Conservation (phyloP, 2,797 vertebrate genomes). For the Chaetodon trifasciatus region DNA sequence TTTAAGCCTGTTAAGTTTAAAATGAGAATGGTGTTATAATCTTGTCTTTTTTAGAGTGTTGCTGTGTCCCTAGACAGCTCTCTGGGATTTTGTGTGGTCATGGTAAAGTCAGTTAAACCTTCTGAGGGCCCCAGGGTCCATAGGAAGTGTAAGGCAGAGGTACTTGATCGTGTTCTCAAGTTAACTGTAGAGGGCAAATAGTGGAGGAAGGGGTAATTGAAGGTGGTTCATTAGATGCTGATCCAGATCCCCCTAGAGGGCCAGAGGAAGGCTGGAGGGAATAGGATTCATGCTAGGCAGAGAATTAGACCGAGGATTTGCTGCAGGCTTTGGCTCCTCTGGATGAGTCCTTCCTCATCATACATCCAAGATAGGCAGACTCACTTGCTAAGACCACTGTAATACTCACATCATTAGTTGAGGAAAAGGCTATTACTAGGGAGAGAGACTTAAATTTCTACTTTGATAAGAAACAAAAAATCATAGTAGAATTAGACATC, state of each 20-base stretch:
- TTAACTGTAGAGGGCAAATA: conserved; percentile 70
- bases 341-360: conserved; percentile 62
- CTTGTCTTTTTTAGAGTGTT: conserved; percentile 6
- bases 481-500: background rate
- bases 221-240: conserved; percentile 78
- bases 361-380: conserved; percentile 59
- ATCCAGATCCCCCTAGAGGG: conserved; percentile 67
- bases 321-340: conserved; percentile 58
- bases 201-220: conserved; percentile 76
- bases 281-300: conserved; percentile 55
- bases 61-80: conserved; percentile 29
- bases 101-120: conserved; percentile 35
- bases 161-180: conserved; percentile 64
- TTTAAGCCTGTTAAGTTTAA: conserved; percentile 17
- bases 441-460: conserved; percentile 29
- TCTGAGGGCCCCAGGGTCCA: conserved; percentile 15
- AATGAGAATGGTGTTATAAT: conserved; percentile 23
- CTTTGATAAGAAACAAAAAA: conserved; percentile 22
- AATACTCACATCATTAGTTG: conserved; percentile 66
- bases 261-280: conserved; percentile 59
- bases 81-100: conserved; percentile 18
- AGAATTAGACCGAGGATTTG: conserved; percentile 78
- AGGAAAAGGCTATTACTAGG: conserved; percentile 39
- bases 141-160: conserved; percentile 50
- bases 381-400: conserved; percentile 62